A percentile compares a stretch with the other conserved stretches of the same genome.
phyloP scores from a whole-genome alignment of 2,113 vertebrate species.

The Sinocyclocheilus anophthalmus region DNA sequence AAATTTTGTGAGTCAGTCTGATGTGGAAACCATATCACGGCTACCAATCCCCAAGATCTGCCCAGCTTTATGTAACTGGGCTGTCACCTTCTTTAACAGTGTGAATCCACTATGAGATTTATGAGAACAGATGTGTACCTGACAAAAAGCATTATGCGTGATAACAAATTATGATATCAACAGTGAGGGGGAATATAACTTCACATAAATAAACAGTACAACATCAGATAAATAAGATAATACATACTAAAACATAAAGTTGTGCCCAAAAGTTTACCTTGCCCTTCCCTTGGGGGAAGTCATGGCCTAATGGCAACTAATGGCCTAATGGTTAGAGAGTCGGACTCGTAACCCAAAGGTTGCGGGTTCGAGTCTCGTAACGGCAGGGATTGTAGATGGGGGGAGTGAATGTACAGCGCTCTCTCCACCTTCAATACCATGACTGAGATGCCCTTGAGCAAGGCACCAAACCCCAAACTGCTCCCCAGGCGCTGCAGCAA shows the following conservation, averaged over 20 bases:
- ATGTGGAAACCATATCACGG: slow-evolving; percentile 35
- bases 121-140: slow-evolving; percentile 56
- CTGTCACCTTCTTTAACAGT: slow-evolving; percentile 45
- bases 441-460: too few species aligned
- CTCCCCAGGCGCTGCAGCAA: too few species aligned
- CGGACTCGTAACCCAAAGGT: too few species aligned
- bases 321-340: too few species aligned
- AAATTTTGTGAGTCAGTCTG: slow-evolving; percentile 29
- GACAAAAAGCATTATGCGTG: slow-evolving; percentile 51
- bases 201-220: slow-evolving; percentile 39
- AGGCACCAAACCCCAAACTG: too few species aligned
- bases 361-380: too few species aligned
- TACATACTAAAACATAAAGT: neutral
- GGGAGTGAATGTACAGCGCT: too few species aligned
- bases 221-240: slow-evolving; percentile 7
- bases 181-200: slow-evolving; percentile 36
- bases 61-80: slow-evolving; percentile 30
- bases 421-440: too few species aligned
- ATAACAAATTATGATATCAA: slow-evolving; percentile 50
- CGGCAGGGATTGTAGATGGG: too few species aligned
- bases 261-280: too few species aligned
- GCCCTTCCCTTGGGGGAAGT: too few species aligned
- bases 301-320: too few species aligned
- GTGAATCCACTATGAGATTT: slow-evolving; percentile 48
- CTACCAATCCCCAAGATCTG: slow-evolving; percentile 28